These are phyloP conservation scores for Rhegmatorhina hoffmannsi DNA, from an alignment of 2,113 vertebrate genomes.

Conservation along the genomic window DNA sequence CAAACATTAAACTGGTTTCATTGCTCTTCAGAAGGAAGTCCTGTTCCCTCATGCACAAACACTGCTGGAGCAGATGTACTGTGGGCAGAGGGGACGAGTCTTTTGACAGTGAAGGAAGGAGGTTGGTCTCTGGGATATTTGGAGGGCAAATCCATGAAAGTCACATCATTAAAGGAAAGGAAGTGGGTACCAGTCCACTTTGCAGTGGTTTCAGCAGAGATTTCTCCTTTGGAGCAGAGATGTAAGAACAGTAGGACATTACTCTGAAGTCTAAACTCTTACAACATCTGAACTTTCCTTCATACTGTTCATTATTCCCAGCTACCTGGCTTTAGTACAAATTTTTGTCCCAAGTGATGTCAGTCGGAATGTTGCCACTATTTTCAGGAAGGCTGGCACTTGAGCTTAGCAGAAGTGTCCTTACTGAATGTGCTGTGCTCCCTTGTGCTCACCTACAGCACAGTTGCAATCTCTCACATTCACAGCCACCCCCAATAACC, in stretches of 20 bases:
- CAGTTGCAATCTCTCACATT: rapidly evolving
- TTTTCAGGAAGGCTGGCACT: not conserved
- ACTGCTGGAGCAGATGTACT: not conserved
- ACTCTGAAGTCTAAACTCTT: not conserved
- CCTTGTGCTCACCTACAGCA: not conserved
- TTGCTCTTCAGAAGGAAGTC: not conserved
- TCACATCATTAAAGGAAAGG: not conserved
- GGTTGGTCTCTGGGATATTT: not conserved
- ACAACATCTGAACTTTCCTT: not conserved
- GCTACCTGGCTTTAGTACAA: not conserved
- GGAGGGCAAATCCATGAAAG: not conserved
- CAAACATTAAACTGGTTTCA: not conserved
- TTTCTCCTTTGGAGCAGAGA: not conserved
- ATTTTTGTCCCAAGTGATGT: not conserved
- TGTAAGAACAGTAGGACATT: not conserved
- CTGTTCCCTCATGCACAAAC: not conserved
- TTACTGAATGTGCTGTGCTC: not conserved
- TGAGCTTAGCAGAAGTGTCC: not conserved
- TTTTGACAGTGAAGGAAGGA: not conserved
- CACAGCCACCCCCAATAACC: not conserved
- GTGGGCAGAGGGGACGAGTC: not conserved
- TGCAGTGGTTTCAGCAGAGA: not conserved
- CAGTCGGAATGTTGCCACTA: not conserved
- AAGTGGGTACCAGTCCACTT: not conserved
- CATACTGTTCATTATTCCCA: not conserved